Evolutionary conservation across 2,797 vertebrate species (phyloP), one percentile per base, ranked within the genome.

Genomic region (Sardinella longiceps): DNA sequence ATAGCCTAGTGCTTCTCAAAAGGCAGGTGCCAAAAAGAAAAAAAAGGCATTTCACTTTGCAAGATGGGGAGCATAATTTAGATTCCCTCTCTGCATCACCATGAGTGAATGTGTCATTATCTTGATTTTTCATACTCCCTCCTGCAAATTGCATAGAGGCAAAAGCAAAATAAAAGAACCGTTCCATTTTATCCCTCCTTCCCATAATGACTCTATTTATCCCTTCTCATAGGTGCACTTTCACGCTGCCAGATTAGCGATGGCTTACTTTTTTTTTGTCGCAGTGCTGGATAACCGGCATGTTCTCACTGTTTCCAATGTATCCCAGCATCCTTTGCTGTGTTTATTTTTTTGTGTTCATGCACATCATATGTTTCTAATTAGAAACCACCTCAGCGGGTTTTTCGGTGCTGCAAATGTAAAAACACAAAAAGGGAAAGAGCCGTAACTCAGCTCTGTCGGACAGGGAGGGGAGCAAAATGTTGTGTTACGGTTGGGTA

Each of bases 381-480:
- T 77, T 77, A 77, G 37, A 77, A 77, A 77, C 70, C 70, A 77
- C 70, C 70, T 43, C 70, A 18, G 70, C 43, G 70, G 70, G 70
- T 43, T 77, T 70, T 77, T 77, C 30, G 37, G 33, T 39, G 37
- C 70, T 77, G 33, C 33, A 77, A 39, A 77, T 77, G 70, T 77
- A 18, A 70, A 70, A 70, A 70, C 30, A 70, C 33, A 70, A 70
- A 33, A 74, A 74, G 37, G 37, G 2, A 39, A 20, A 77, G 18
- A 77, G 70, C 1, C 70, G 39, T 77, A 77, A 77, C 33, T 77
- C 70, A 77, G 70, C 15, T n/a, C 33, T 84, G 82, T 88, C 85
- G 89, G 86, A 85, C 84, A 81, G 84, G 80, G 85, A 84, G 85
- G 80, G 85, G 86, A 89, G 86, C 91, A 91, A 91, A 91, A 90